phyloP scores from a whole-genome alignment of 2,797 vertebrate species.

The Rhincodon typus region DNA sequence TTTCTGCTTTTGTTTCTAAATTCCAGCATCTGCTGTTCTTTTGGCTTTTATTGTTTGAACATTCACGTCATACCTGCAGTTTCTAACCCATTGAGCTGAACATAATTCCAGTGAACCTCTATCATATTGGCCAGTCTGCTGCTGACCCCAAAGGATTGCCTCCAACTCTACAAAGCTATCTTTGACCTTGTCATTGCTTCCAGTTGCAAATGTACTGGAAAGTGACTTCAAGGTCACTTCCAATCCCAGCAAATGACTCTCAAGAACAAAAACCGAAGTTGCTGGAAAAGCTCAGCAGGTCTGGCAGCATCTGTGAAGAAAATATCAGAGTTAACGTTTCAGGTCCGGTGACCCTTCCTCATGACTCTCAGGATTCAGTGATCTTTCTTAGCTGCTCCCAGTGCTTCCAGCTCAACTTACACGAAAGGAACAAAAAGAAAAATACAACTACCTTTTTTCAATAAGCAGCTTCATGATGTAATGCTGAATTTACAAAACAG shows the following conservation, averaged over 20 bases:
- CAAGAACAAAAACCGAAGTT: too few relatives aligned
- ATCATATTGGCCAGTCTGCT: neutral
- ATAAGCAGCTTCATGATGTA: neutral
- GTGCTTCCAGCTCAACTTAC: neutral
- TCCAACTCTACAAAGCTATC: neutral
- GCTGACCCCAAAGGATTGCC: neutral
- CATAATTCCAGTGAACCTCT: neutral
- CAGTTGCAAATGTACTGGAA: neutral
- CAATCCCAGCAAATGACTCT: neutral
- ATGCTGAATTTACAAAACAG: neutral
- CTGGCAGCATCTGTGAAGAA: too few relatives aligned
- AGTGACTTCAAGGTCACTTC: neutral
- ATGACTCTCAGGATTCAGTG: neutral
- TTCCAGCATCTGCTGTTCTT: too few relatives aligned
- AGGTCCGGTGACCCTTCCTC: too few relatives aligned
- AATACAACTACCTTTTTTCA: neutral
- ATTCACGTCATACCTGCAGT: neutral
- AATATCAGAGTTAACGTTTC: too few relatives aligned
- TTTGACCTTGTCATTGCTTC: neutral
- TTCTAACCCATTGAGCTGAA: neutral
- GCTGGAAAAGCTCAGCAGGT: too few relatives aligned
- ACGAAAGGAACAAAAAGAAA: neutral
- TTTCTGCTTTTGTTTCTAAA: too few relatives aligned
- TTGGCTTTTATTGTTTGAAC: too few relatives aligned
- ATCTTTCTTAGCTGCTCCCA: neutral